A percentile compares a stretch with the other conserved stretches of the same genome.
phyloP scores from a whole-genome alignment of 2,888 invertebrate genomes.

The Dynastes hyllus region DNA sequence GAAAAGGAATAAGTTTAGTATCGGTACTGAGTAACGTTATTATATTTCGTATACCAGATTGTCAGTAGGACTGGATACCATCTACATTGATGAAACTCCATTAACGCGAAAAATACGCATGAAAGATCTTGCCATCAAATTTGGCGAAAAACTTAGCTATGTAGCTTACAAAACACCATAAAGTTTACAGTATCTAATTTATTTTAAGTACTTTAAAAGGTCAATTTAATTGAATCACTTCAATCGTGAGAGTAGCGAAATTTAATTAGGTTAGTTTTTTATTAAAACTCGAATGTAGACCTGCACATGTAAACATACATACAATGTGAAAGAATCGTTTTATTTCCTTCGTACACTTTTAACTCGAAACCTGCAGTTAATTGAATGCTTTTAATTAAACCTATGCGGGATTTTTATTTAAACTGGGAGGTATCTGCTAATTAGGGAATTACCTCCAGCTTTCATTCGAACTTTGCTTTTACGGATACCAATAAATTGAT shows the following conservation, averaged over 20 bases:
- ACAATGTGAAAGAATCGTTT: not conserved
- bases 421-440: slow-evolving; percentile 1
- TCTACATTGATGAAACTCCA: too few species aligned
- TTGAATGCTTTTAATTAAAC: slow-evolving; percentile 27
- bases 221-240: too few species aligned
- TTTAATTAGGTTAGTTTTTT: not conserved
- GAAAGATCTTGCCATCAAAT: too few species aligned
- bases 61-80: too few species aligned
- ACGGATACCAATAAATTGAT: slow-evolving; percentile 13
- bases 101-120: too few species aligned
- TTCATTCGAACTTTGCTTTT: not conserved
- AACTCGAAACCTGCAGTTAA: slow-evolving; percentile 21
- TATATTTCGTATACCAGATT: too few species aligned
- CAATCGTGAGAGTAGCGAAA: not conserved
- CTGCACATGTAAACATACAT: not conserved
- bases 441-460: slow-evolving; percentile 9
- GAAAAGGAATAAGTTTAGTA: too few species aligned
- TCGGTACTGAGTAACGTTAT: too few species aligned
- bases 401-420: slow-evolving; percentile 3
- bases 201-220: too few species aligned
- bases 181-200: too few species aligned
- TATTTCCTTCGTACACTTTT: slow-evolving; percentile 7
- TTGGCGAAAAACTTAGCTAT: too few species aligned
- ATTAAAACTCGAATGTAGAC: not conserved
- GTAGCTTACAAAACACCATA: too few species aligned